Base-by-base conservation (phyloP, 2,888 invertebrate genomes). In the Tinea pellionella region DNA sequence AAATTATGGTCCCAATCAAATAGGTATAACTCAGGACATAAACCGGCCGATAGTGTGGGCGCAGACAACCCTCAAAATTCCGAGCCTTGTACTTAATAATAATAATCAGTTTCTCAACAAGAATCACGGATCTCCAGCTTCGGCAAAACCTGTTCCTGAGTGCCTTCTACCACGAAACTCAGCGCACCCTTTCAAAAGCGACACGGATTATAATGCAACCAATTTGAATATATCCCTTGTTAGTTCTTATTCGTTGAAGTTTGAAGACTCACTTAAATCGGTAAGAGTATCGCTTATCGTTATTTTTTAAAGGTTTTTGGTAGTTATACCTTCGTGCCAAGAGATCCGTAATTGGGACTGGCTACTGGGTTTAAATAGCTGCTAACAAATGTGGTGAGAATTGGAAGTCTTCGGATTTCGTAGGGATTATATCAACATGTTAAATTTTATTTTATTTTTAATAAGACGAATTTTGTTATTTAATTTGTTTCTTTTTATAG, bases 71-170 rank as follows among this genome's bases (percentile, higher is more conserved):
- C 69, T 69, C 72, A 64, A 66, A 75, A 77, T 75, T 73, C 75
- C 69, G 67, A 67, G 70, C 73, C 67, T 66, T 65, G 73, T 59
- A 62, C 59, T 61, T 61, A 62, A 62, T 73, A 75, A 77, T 75
- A 75, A 77, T 78, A 78, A 80, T 79, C 76, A 73, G 73, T 72
- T 75, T 75, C 73, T 68, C 77, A 80, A 80, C 79, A 66, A 78
- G 77, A 74, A 32, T 73, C 72, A 72, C 73, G 76, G 74, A 71
- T 74, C 73, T 68, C 66, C 43, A 51, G 62, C 53, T 41, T 67
- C 61, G 60, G 59, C 15, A 53, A 56, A 73, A 80, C 80, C 78
- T 76, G 79, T 80, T 77, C 61, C 62, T 60, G 32, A 61, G 59
- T 61, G 61, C 61, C 61, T 43, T 59, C 58, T 61, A 51, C 30